phyloP scores from a whole-genome alignment of 53 echinoderm and acorn worm genomes.

The Crossaster papposus region DNA sequence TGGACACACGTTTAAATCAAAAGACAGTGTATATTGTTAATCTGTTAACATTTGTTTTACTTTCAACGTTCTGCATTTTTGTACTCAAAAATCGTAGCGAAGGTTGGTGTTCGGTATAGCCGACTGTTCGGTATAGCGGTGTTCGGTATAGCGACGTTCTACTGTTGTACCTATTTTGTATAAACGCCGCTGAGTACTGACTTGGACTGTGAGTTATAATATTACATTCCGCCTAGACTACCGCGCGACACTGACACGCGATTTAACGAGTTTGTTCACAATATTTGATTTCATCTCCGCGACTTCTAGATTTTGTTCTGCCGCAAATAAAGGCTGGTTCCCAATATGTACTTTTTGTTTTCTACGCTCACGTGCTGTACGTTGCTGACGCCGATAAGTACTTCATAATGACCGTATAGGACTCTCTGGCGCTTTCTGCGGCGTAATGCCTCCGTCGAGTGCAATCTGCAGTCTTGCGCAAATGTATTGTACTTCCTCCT shows the following conservation, averaged over 20 bases:
- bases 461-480: too few relatives aligned
- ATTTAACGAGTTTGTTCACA: not conserved
- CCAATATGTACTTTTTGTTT: not conserved
- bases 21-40: too few relatives aligned
- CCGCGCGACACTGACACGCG: not conserved
- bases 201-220: not conserved
- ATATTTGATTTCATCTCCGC: not conserved
- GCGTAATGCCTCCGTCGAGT: too few relatives aligned
- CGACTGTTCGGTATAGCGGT: too few relatives aligned
- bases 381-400: not conserved
- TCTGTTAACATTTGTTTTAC: too few relatives aligned
- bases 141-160: too few relatives aligned
- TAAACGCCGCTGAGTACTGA: not conserved
- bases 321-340: not conserved
- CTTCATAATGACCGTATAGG: not conserved
- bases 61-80: too few relatives aligned
- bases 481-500: too few relatives aligned
- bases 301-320: not conserved
- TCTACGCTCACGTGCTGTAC: not conserved
- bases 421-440: not conserved
- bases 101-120: too few relatives aligned
- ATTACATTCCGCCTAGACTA: not conserved
- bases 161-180: too few relatives aligned
- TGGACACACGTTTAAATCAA: too few relatives aligned
- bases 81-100: too few relatives aligned